Evolutionary conservation across 2,797 vertebrate species (phyloP), one percentile per base, ranked within the genome.

Genomic region (Sebastes vulpes): DNA sequence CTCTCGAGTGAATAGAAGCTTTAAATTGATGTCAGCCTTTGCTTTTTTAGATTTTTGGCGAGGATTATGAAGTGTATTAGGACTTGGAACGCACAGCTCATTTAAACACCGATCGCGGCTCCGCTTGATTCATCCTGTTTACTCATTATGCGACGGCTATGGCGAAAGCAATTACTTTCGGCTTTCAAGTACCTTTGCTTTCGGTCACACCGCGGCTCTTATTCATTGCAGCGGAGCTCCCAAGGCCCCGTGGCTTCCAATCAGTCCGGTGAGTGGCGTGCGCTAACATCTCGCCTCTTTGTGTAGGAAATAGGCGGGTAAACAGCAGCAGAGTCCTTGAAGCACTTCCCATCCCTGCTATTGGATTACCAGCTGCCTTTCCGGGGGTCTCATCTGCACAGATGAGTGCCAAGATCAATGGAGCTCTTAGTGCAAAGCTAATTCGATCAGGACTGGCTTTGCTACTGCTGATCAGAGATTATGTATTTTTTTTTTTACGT

Each of bases 331-430:
- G 81, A 90, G 93, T 95, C 93, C 94, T 95, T 92, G 92, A 93
- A 94, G 90, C 92, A 95, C 93, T 95, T 95, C 92, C 94, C 85
- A 90, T 92, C 74, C 72, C 77, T 89, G 79, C 94, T 94, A 95
- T 96, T 94, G 92, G 93, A 95, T 96, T 96, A 96, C 94, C 91
- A 90, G 89, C 86, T 91, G 85, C 90, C 91, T 93, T 93, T 93
- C 92, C 74, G 82, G 91, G 81, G 91, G 90, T 88, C 90, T 90
- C 88, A 86, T 95, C 89, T 88, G 89, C 90, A 80, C 93, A 94
- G 89, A 95, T 91, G 93, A 96, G 93, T 93, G 93, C 93, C 87
- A 89, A 92, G 93, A 95, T 96, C 95, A 95, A 94, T 96, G 92
- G 89, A 91, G 93, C 95, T 95, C 94, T 96, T 90, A 93, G 92